These are phyloP conservation scores for Peromyscus leucopus DNA, from an alignment of 2,113 vertebrate species.

Conservation along the genomic window DNA sequence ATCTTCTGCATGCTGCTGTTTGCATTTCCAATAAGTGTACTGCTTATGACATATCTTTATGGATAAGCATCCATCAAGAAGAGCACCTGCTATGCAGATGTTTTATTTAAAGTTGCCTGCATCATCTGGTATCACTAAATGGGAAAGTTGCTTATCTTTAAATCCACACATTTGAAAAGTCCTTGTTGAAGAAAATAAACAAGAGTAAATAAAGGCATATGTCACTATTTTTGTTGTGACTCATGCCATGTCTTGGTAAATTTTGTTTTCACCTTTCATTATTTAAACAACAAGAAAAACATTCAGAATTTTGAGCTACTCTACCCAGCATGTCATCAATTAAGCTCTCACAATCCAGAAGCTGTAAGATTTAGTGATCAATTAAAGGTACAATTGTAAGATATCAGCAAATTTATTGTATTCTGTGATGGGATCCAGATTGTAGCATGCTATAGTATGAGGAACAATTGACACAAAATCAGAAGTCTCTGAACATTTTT, in stretches of 20 bases:
- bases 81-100: not conserved
- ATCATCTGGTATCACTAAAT: not conserved
- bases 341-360: not conserved
- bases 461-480: not conserved
- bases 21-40: not conserved
- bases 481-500: not conserved
- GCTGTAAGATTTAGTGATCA: not conserved
- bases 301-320: not conserved
- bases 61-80: not conserved
- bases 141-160: not conserved
- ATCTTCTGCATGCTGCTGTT: not conserved
- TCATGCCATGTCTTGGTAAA: not conserved
- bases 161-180: not conserved
- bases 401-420: not conserved
- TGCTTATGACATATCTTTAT: not conserved
- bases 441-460: not conserved
- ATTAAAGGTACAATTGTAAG: not conserved
- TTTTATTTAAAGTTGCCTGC: not conserved
- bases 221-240: not conserved
- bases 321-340: not conserved
- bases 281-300: not conserved
- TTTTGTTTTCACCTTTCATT: constrained; percentile 11
- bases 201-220: not conserved
- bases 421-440: not conserved
- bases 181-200: not conserved